Base-by-base conservation (phyloP, 2,113 vertebrate genomes). In the Solea solea region DNA sequence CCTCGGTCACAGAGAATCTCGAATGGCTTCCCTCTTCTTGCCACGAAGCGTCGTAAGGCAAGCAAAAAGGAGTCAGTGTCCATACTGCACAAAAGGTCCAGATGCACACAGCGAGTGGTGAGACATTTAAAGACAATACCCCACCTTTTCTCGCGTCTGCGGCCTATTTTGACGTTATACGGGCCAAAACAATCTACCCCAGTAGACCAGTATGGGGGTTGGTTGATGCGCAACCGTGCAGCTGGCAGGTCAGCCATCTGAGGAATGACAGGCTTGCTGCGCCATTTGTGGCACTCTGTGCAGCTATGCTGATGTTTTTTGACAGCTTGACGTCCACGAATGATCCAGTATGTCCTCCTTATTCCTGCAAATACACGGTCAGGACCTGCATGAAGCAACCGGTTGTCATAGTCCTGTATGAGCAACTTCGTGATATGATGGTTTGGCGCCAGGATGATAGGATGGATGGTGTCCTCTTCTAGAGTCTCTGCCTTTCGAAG, bases 51-150 rank as follows among this genome's bases (percentile, higher is more conserved):
- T 21, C 21, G 1, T 21, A 21, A 21, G 21, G 21, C 21, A 21
- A 21, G 21, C 21, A 21, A 21, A 21, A 21, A 21, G 21, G 21
- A 21, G 21, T 21, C 21, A 21, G 21, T 21, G 21, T 21, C 21
- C 21, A 21, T 21, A 21, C 21, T 41, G 11, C 12, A 16, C 34
- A 53, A 39, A 25, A 64, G 5, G 12, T 64, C 62, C 39, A 64
- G 49, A 51, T 64, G 7, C 16, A 64, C 39, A 42, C n/a, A n/a
- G n/a, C 41, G 16, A 9, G 63, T 34, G 60, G 44, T 62, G 15
- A 2, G 27, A 2, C 9, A 48, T 15, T 62, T 62, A 25, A 52
- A 21, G 16, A 52, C 21, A 10, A 52, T 52, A 9, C 50, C 50
- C 16, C 50, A 52, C n/a, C 9, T 16, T 13, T 62, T 62, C 60